These are phyloP conservation scores for Amyelois transitella DNA, from an alignment of 1,140 invertebrate species.

Conservation along the genomic window DNA sequence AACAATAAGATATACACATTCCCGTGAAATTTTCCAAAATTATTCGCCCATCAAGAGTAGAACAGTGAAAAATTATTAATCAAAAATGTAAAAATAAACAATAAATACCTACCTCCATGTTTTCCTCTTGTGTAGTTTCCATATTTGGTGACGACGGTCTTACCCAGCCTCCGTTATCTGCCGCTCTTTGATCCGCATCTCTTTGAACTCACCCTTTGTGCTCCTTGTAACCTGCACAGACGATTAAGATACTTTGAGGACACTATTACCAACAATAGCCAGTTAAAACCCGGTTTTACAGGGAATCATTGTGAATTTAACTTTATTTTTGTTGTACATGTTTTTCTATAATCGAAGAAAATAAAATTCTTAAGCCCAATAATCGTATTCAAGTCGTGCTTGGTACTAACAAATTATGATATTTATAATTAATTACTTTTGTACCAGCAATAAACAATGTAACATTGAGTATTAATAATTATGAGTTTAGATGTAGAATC, in stretches of 20 bases:
- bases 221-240: constrained; percentile 36
- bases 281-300: neutral
- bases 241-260: constrained; percentile 41
- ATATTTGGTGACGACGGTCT: constrained; percentile 30
- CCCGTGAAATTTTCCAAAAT: too few species aligned
- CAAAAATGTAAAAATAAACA: neutral
- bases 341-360: too few species aligned
- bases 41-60: too few species aligned
- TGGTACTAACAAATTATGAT: too few species aligned
- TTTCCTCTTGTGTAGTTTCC: neutral
- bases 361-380: too few species aligned
- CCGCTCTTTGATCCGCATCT: constrained; percentile 43
- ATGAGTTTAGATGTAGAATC: too few species aligned
- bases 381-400: too few species aligned
- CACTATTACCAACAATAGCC: constrained; percentile 23
- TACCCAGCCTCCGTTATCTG: constrained; percentile 41
- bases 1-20: too few species aligned
- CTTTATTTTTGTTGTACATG: too few species aligned
- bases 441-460: neutral
- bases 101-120: neutral
- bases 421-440: too few species aligned
- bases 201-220: constrained; percentile 49
- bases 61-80: too few species aligned
- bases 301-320: neutral
- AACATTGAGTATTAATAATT: too few species aligned